Evolutionary conservation across 2,797 vertebrate species (phyloP).

Genomic region (Falco cherrug): DNA sequence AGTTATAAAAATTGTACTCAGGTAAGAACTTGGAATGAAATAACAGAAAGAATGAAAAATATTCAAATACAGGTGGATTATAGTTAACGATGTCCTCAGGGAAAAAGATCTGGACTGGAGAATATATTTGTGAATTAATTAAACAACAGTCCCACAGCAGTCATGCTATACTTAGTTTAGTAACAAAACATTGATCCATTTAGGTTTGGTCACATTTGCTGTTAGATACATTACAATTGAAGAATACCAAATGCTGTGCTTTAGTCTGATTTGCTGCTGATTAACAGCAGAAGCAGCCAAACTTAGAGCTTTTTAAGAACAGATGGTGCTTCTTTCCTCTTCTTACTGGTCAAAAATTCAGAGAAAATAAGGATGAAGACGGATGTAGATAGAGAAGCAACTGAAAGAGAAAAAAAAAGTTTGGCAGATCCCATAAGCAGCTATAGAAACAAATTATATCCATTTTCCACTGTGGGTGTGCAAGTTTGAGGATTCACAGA

Average conservation of each 20-base stretch:
- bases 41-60: background rate
- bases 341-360: slow-evolving; percentile 60
- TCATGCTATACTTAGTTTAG: background rate
- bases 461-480: slow-evolving; percentile 68
- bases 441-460: slow-evolving; percentile 65
- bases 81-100: background rate
- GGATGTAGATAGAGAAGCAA: slow-evolving; percentile 38
- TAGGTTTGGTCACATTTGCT: slow-evolving; percentile 16
- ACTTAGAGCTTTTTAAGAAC: slow-evolving; percentile 59
- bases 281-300: slow-evolving; percentile 44
- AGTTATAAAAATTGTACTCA: background rate
- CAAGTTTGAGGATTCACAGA: slow-evolving; percentile 66
- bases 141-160: background rate
- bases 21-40: background rate
- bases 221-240: background rate
- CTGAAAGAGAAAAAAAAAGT: slow-evolving; percentile 15
- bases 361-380: slow-evolving; percentile 58
- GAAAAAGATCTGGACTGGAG: background rate
- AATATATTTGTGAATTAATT: background rate
- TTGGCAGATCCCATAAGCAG: slow-evolving; percentile 46
- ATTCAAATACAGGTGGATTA: background rate
- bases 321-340: slow-evolving; percentile 64
- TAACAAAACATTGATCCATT: background rate
- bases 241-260: slow-evolving; percentile 17
- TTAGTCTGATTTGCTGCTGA: slow-evolving; percentile 38